Conservation (phyloP, 2,113 vertebrate genomes). For the Danionella cerebrum region DNA sequence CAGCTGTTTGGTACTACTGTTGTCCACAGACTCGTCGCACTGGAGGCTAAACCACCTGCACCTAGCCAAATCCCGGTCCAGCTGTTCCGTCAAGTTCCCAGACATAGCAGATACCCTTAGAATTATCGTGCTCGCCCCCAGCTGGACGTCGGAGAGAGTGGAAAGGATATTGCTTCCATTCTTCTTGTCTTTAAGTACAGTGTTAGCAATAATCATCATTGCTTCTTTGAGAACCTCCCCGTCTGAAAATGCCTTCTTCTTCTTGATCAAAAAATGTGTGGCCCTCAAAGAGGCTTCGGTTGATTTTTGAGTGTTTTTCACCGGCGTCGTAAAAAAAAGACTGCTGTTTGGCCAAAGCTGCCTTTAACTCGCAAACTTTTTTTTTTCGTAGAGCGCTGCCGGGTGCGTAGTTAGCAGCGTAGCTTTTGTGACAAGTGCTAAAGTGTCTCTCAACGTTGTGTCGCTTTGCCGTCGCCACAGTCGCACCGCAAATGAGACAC, state of each 20-base stretch:
- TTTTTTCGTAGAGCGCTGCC: neutral
- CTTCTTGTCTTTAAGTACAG: conserved; percentile 23
- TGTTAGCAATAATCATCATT: conserved; percentile 11
- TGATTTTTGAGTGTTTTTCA: neutral
- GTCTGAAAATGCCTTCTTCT: neutral
- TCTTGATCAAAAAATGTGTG: neutral
- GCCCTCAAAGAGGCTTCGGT: conserved; percentile 1
- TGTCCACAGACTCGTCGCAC: conserved; percentile 37
- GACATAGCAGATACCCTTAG: conserved; percentile 30
- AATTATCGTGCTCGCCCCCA: conserved; percentile 26
- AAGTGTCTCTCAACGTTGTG: too few species aligned
- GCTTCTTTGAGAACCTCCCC: neutral
- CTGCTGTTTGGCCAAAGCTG: neutral
- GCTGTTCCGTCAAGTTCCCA: conserved; percentile 16
- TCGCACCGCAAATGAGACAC: too few species aligned
- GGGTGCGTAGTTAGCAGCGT: conserved; percentile 17
- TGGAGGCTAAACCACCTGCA: conserved; percentile 36
- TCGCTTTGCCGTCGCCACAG: too few species aligned
- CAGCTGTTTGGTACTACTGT: conserved; percentile 28
- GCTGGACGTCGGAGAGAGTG: conserved; percentile 27
- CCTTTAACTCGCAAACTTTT: conserved; percentile 10
- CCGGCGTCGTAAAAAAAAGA: neutral
- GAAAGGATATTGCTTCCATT: conserved; percentile 13
- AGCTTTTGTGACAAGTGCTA: conserved; percentile 1
- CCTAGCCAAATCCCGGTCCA: conserved; percentile 8